phyloP scores from a whole-genome alignment of 2,113 vertebrate genomes.

The Boleophthalmus pectinirostris region DNA sequence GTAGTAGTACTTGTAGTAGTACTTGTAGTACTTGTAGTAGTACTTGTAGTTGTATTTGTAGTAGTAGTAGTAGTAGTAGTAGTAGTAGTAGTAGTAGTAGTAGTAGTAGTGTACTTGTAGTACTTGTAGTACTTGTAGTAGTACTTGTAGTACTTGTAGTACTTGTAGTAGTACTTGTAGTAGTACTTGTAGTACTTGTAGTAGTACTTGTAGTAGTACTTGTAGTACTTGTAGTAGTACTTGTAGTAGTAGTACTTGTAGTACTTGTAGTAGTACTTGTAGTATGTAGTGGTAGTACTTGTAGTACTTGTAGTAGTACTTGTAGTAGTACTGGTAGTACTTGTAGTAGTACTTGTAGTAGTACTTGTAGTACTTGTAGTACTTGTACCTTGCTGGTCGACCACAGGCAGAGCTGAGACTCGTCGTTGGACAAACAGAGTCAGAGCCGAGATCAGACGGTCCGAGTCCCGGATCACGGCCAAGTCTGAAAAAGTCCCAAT shows the following conservation, averaged over 20 bases:
- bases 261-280: neutral
- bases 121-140: no score
- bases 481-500: conserved; percentile 92
- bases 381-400: conserved; percentile 81
- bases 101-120: no score
- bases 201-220: neutral
- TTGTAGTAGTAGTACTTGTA: neutral
- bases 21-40: neutral
- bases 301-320: neutral
- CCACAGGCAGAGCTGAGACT: conserved; percentile 91
- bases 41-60: neutral
- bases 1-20: neutral
- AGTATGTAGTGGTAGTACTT: no score
- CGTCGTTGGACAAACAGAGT: conserved; percentile 91
- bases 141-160: neutral
- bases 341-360: neutral
- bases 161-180: neutral
- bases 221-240: neutral
- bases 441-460: conserved; percentile 83
- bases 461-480: conserved; percentile 83
- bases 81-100: neutral
- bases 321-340: neutral
- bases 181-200: neutral
- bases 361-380: neutral
- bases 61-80: neutral